Evolutionary conservation across 2,113 vertebrate genomes (phyloP), one percentile per base, ranked within the genome.

Genomic region (Nycticebus coucang): DNA sequence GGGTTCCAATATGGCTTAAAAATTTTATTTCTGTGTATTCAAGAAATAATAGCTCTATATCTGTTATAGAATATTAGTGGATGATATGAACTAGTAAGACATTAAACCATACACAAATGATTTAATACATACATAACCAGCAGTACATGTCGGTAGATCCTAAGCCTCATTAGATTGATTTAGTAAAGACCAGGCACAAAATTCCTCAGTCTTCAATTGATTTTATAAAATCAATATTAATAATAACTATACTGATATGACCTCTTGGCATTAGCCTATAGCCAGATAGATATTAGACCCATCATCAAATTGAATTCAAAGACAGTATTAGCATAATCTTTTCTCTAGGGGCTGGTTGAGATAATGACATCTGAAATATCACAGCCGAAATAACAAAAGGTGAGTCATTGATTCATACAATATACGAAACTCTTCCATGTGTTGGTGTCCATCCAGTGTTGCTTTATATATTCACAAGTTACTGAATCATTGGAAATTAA

Each of bases 1-100:
- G 33, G 7, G 50, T 83, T 87, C 33, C 33, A 17, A 71, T 53
- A 81, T 35, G 5, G 30, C 10, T 87, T 87, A 4, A 68, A 80
- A 87, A 89, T 95, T 93, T 93, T 55, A 79, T 78, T 88, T 96
- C 14, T 94, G 28, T 78, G 35, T 94, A 95, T 95, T 93, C 26
- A 71, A 82, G 50, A 94, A 94, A 90, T 28, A 86, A 68, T 69
- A 81, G 7, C 41, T 57, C 8, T 33, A 82, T 11, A 77, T 4
- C 3, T 87, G 11, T 87, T 55, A 86, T 35, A 55, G 26, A 81
- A 59, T 89, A 80, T 79, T 85, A 93, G 30, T 62, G 37, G 55
- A 86, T 89, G 37, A 93, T 68, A 26, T 74, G 24, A 15, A 71
- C n/a, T 53, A 86, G 35, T 28, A 84, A 80, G 57, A 79, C 4